Percentiles rank a stretch among this genome's conserved stretches.
These are phyloP conservation scores for Stichopus chloronotus DNA, from an alignment of 35 echinoderm and acorn worm genomes.

Conservation along the genomic window DNA sequence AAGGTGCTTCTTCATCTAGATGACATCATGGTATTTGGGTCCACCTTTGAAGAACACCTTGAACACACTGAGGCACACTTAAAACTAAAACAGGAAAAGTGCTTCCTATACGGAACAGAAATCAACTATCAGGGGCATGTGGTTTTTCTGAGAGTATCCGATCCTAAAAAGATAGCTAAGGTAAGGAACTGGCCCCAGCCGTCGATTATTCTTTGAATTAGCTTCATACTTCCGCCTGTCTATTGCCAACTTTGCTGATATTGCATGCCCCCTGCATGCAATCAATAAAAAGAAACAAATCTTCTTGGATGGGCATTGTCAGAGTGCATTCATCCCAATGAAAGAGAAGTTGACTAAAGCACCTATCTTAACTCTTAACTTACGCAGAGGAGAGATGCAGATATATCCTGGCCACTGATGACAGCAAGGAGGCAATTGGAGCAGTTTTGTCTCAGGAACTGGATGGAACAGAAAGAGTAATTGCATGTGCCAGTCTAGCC, in stretches of 20 bases:
- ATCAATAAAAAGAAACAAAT: slow-evolving; percentile 48
- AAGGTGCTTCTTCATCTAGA: slow-evolving; percentile 32
- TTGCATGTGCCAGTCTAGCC: slow-evolving; percentile 59
- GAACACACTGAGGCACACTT: not conserved
- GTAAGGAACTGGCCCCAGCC: not conserved
- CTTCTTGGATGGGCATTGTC: slow-evolving; percentile 39
- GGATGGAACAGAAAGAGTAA: slow-evolving; percentile 60
- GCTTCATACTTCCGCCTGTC: slow-evolving; percentile 64
- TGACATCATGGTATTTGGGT: slow-evolving; percentile 42
- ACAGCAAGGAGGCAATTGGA: slow-evolving; percentile 46
- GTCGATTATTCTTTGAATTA: slow-evolving; percentile 49
- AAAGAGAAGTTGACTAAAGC: slow-evolving; percentile 42
- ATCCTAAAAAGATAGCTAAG: not conserved
- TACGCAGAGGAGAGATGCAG: slow-evolving; percentile 4
- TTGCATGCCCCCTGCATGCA: slow-evolving; percentile 60
- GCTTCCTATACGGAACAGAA: not conserved
- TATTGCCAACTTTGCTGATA: slow-evolving; percentile 56
- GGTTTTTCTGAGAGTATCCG: not conserved
- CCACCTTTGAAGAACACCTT: not conserved
- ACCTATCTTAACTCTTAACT: slow-evolving; percentile 36
- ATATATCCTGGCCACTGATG: slow-evolving; percentile 75
- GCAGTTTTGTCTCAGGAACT: slow-evolving; percentile 62
- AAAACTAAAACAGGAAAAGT: slow-evolving; percentile 2
- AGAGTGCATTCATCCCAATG: slow-evolving; percentile 55
- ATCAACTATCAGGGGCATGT: not conserved